Evolutionary conservation across 2,113 vertebrate species (phyloP).

Genomic region (Gadus chalcogrammus): DNA sequence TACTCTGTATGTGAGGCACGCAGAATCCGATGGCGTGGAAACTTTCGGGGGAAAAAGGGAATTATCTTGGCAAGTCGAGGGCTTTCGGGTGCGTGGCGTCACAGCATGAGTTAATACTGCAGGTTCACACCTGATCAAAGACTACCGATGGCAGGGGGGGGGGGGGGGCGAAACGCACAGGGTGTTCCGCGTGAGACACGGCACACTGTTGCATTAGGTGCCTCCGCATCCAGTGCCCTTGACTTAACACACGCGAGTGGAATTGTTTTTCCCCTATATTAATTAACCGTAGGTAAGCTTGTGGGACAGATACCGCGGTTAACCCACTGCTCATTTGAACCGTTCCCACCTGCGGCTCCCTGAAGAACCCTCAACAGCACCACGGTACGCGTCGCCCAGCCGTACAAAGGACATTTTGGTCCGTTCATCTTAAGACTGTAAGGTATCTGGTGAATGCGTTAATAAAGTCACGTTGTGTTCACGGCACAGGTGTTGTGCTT

Average conservation of each 20-base stretch:
- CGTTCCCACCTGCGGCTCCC: too few species aligned
- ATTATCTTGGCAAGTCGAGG: slow-evolving; percentile 32
- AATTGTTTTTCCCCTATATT: too few species aligned
- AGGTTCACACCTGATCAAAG: slow-evolving; percentile 43
- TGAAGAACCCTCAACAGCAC: slow-evolving; percentile 6
- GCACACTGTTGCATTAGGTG: slow-evolving; percentile 17
- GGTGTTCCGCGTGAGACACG: slow-evolving; percentile 9
- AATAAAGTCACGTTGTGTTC: slow-evolving; percentile 20
- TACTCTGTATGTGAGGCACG: not conserved
- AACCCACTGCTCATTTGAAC: not conserved
- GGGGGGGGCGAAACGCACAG: slow-evolving; percentile 14
- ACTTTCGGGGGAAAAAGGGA: slow-evolving; percentile 30
- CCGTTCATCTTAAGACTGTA: slow-evolving; percentile 25
- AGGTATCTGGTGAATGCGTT: slow-evolving; percentile 66
- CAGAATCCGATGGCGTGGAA: slow-evolving; percentile 22
- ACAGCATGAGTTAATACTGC: slow-evolving; percentile 55
- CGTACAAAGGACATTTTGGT: too few species aligned
- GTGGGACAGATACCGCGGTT: not conserved
- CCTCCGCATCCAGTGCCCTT: not conserved
- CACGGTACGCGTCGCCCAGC: not conserved
- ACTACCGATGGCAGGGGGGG: not conserved
- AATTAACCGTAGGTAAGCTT: not conserved
- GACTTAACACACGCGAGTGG: too few species aligned
- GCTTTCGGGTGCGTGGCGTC: slow-evolving; percentile 29
- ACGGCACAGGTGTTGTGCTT: slow-evolving; percentile 17